phyloP scores from a whole-genome alignment of 1,140 invertebrate genomes.

The Eurosta solidaginis region DNA sequence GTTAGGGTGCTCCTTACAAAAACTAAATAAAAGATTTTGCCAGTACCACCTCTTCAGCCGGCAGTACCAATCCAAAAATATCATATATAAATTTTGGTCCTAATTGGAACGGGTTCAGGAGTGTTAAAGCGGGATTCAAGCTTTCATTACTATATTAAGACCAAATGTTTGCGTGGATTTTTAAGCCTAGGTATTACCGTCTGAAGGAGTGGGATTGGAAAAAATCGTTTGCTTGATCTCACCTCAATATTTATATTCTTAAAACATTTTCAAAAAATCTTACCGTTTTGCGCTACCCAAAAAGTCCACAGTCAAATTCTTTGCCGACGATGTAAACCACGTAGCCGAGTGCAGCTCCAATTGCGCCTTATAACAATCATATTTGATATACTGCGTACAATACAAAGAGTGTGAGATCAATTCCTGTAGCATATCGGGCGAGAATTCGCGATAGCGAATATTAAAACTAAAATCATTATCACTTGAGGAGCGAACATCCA shows the following conservation, averaged over 20 bases:
- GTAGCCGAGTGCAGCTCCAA: conserved; percentile 85
- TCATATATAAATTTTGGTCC: too few relatives aligned
- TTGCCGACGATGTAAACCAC: conserved; percentile 84
- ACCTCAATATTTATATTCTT: background rate
- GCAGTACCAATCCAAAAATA: too few relatives aligned
- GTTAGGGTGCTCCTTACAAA: too few relatives aligned
- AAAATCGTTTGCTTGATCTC: too few relatives aligned
- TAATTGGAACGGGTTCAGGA: too few relatives aligned
- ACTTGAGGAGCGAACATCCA: conserved; percentile 77
- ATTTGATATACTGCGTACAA: conserved; percentile 89
- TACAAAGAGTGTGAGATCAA: conserved; percentile 86
- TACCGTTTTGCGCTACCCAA: conserved; percentile 84
- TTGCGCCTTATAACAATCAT: conserved; percentile 87
- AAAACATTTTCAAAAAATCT: conserved; percentile 33
- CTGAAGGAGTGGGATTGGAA: too few relatives aligned
- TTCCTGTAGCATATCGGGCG: conserved; percentile 85
- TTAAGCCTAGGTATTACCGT: too few relatives aligned
- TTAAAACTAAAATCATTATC: conserved; percentile 81
- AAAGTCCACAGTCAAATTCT: conserved; percentile 78
- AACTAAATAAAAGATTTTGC: too few relatives aligned
- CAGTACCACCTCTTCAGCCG: too few relatives aligned
- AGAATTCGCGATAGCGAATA: conserved; percentile 87
- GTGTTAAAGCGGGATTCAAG: too few relatives aligned
- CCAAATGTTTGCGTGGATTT: too few relatives aligned
- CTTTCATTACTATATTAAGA: too few relatives aligned